Evolutionary conservation across 2,113 vertebrate species (phyloP), one percentile per base, ranked within the genome.

Genomic region (Calidris pygmaea): DNA sequence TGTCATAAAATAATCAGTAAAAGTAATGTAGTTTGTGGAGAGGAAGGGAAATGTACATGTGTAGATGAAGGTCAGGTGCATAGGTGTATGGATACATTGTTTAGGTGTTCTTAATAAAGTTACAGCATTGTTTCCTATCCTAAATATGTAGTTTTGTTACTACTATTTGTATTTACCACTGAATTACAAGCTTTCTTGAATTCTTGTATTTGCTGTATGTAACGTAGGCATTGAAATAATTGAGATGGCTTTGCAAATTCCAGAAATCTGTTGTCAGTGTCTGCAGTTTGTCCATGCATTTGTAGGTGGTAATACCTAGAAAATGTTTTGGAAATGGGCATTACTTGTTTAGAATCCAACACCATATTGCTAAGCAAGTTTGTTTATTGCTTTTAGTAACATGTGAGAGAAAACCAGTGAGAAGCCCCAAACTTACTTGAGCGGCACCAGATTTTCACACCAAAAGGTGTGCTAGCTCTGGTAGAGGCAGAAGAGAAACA

Each of bases 11-110:
- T 18, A 60, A 9, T 20, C 15, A 32, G 18, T 52, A n/a, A 52
- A 71, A 77, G 18, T 30, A 35, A 34, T 17, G 4, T 17, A 11
- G 32, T 17, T 90, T 81, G 30, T 63, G 66, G 58, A 29, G 50
- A 50, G 35, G 53, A 62, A 60, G 48, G 43, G 48, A 35, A 55
- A 60, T 21, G 1, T 48, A 18, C 2, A 0, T 6, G 41, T 67
- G 29, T 78, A 75, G 55, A 9, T 53, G 29, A 35, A 66, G 24
- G 50, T 58, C 23, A 59, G 41, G 20, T 68, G 39, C 26, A n/a
- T 24, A n/a, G 32, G 11, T 62, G 1, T 27, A 8, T 70, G 50
- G 23, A 16, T 58, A 16, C 0, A 1, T 47, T 23, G 16, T 76
- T 72, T 22, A 66, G 21, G 34, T 59, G 23, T 70, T 85, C 22